phyloP scores from a whole-genome alignment of 2,113 vertebrate species.

The Neotoma lepida region DNA sequence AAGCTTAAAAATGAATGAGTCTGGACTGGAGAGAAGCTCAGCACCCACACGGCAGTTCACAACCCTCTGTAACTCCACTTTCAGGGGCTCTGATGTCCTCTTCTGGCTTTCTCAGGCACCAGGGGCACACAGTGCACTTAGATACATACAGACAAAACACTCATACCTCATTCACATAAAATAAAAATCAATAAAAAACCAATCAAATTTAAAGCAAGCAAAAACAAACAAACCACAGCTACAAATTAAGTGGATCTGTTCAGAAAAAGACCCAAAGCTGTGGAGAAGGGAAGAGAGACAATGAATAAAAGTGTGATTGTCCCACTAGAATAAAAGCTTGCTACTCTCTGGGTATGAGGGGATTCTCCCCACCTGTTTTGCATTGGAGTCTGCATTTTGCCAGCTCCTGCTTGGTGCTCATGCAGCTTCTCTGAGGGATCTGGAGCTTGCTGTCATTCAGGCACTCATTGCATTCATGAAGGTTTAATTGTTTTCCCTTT shows the following conservation, averaged over 20 bases:
- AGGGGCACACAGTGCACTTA: neutral
- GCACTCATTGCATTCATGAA: neutral
- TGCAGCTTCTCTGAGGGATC: neutral
- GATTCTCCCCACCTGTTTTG: neutral
- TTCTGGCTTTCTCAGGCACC: neutral
- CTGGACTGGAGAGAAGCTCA: neutral
- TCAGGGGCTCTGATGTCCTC: neutral
- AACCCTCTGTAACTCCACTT: neutral
- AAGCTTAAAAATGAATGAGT: slow-evolving; percentile 11
- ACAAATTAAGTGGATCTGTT: slow-evolving; percentile 26
- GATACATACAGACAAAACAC: neutral
- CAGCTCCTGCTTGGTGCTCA: neutral
- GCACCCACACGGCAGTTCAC: neutral
- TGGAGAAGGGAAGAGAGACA: neutral
- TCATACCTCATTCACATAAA: neutral
- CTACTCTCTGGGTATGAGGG: neutral
- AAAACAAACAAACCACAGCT: neutral
- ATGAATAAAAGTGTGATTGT: neutral
- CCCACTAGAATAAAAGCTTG: neutral
- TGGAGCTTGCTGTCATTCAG: neutral
- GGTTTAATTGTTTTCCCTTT: neutral
- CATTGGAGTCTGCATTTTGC: neutral
- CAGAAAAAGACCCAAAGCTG: neutral
- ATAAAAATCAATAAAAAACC: neutral
- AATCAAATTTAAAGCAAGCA: neutral